Percentiles rank a stretch among this genome's conserved stretches.
Conservation (phyloP, 1,140 invertebrate species). For the Hypothenemus hampei region DNA sequence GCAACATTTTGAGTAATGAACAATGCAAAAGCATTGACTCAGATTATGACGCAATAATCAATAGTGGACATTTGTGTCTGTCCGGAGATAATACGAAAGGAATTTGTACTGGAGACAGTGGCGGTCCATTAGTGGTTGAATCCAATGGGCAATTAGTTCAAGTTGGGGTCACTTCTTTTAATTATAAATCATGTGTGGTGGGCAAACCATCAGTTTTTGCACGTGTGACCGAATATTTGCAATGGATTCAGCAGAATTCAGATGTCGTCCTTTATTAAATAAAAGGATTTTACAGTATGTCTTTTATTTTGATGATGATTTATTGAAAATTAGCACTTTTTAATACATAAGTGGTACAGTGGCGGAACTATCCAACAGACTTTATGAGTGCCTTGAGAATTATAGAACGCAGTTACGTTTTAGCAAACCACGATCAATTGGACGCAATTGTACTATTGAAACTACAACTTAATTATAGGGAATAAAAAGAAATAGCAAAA, state of each 20-base stretch:
- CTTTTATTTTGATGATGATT: neutral
- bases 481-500: no score
- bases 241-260: constrained; percentile 53
- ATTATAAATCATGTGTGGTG: constrained; percentile 63
- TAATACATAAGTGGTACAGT: no score
- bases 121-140: constrained; percentile 69
- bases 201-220: constrained; percentile 74
- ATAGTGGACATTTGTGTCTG: constrained; percentile 19
- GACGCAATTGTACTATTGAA: no score
- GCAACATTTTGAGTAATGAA: constrained; percentile 19
- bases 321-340: neutral
- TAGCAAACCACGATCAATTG: no score
- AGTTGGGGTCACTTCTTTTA: constrained; percentile 73
- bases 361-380: no score
- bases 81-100: constrained; percentile 46
- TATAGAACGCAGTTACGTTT: no score
- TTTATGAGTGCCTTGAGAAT: no score
- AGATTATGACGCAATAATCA: constrained; percentile 15
- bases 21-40: constrained; percentile 18
- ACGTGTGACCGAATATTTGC: constrained; percentile 59
- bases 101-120: constrained; percentile 80
- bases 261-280: no score
- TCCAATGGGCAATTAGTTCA: no score
- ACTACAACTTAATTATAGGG: no score
- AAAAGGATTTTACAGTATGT: no score